These are phyloP conservation scores for Tiaroga cobitis DNA, from an alignment of 2,797 vertebrate species.

Conservation along the genomic window DNA sequence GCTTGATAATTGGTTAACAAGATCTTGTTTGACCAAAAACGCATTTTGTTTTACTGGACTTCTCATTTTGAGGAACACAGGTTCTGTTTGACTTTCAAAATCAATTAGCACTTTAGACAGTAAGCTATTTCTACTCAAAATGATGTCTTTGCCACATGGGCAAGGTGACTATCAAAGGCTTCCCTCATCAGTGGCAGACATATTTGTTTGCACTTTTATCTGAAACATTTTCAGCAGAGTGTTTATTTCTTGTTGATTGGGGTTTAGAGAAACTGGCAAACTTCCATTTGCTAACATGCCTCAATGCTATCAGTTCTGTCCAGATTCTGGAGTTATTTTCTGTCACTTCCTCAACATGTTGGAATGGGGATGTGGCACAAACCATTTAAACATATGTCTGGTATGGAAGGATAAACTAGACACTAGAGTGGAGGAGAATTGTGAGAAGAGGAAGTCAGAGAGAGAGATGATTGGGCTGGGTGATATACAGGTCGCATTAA, in stretches of 20 bases:
- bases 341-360: constrained; percentile 37
- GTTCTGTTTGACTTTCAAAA: constrained; percentile 41
- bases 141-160: constrained; percentile 45
- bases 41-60: neutral
- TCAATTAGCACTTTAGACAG: constrained; percentile 41
- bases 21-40: constrained; percentile 11
- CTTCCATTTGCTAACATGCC: constrained; percentile 57
- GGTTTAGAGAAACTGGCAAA: constrained; percentile 56
- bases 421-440: constrained; percentile 11
- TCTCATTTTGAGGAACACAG: constrained; percentile 21
- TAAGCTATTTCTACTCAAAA: constrained; percentile 47
- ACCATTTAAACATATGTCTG: constrained; percentile 41
- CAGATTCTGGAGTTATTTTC: constrained; percentile 57
- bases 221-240: constrained; percentile 53
- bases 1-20: constrained; percentile 9
- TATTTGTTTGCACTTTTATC: constrained; percentile 58
- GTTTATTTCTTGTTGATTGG: constrained; percentile 60
- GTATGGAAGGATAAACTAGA: constrained; percentile 30
- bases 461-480: neutral
- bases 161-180: constrained; percentile 60
- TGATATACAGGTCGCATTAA: neutral
- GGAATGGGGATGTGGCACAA: constrained; percentile 31
- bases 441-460: constrained; percentile 1
- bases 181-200: constrained; percentile 55
- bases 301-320: constrained; percentile 62